These are phyloP conservation scores for Xiphias gladius DNA, from an alignment of 2,113 vertebrate species.

Conservation along the genomic window DNA sequence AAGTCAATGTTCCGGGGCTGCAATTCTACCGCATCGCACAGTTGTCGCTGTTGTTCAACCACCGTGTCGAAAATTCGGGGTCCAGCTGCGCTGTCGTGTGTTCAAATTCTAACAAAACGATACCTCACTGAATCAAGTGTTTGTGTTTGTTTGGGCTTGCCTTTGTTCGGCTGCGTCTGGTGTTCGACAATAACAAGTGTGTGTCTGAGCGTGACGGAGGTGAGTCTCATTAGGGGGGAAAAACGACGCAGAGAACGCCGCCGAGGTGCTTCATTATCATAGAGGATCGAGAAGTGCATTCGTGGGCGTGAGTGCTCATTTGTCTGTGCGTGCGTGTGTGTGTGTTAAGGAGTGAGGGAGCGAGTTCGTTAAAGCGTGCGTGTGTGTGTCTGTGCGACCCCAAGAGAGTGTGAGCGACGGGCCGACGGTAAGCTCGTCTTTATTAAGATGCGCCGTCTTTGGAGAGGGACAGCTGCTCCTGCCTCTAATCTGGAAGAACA, in stretches of 20 bases:
- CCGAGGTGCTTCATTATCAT: constrained; percentile 67
- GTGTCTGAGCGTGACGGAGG: constrained; percentile 58
- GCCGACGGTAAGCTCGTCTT: constrained; percentile 72
- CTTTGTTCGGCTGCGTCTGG: constrained; percentile 20
- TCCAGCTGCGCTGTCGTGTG: neutral
- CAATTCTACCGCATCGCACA: neutral
- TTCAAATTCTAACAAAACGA: neutral
- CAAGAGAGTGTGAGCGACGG: constrained; percentile 44
- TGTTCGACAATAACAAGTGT: constrained; percentile 8
- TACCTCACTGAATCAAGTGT: neutral
- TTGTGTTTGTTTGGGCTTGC: neutral
- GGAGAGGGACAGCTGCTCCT: constrained; percentile 67
- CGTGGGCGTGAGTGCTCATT: constrained; percentile 22
- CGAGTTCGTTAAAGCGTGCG: neutral
- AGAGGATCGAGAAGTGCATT: constrained; percentile 45
- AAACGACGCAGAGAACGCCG: constrained; percentile 28
- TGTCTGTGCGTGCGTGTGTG: constrained; percentile 22
- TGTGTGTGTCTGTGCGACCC: constrained; percentile 42
- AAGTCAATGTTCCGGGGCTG: neutral
- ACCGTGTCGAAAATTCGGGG: neutral
- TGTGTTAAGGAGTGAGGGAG: neutral
- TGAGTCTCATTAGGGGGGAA: constrained; percentile 72
- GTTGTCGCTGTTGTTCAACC: neutral
- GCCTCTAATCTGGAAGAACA: constrained; percentile 68
- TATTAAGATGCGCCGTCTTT: constrained; percentile 75